Base-by-base conservation (phyloP, 1,140 invertebrate species). In the Hypothenemus hampei region DNA sequence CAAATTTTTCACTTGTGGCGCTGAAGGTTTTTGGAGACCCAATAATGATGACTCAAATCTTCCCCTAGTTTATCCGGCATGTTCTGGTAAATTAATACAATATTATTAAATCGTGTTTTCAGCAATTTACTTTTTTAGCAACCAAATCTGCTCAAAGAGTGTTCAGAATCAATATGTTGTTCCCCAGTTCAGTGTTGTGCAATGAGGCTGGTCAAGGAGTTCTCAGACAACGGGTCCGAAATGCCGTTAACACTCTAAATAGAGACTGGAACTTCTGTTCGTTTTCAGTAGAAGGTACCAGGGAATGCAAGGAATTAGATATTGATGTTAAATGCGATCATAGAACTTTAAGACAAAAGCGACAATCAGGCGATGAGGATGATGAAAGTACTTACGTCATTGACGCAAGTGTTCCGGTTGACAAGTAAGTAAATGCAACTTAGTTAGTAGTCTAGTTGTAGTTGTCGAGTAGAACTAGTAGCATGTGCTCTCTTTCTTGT, bases 21-120 rank as follows among this genome's bases (percentile, higher is more conserved):
- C 90, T 47, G 93, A 97, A 81, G 93, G 93, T 26, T 93, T 93
- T 71, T 97, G 93, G 93, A 78, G 91, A 59, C 94, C 94, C 18
- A 92, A 88, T 2, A 77, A 73, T 18, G 81, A 91, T 66, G n/a
- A n/a, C n/a, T 88, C 91, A 7, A 79, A 74, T 21, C 74, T 87
- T 57, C 88, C 89, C 10, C 71, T 94, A 53, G 75, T 93, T 2
- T 96, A 94, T 70, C 92, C 93, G 26, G 89, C 91, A 62, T 96
- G 92, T 70, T 91, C 91, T 64, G 78, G 87, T 88, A 81, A 79
- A 77, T 72, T 1, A n/a, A n/a, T n/a, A n/a, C n/a, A n/a, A n/a
- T n/a, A n/a, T n/a, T n/a, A n/a, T n/a, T n/a, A n/a, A n/a, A n/a
- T n/a, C n/a, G 3, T 13, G 26, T 31, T 37, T 16, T 37, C 7